Evolutionary conservation across 1,140 invertebrate species (phyloP), one percentile per base, ranked within the genome.

Genomic region (Harlomillsia oculata): DNA sequence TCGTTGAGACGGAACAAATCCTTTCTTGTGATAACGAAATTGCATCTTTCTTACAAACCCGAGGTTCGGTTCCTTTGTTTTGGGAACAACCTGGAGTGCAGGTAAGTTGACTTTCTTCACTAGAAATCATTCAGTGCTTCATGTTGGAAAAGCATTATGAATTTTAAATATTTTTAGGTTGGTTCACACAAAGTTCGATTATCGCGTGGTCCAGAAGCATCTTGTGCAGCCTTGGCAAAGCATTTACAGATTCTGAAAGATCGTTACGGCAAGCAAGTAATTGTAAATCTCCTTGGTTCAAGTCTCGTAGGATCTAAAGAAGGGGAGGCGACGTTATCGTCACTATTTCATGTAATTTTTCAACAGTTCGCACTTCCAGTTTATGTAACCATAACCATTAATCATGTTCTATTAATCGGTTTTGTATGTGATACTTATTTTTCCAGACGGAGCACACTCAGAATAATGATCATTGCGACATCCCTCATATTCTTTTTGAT

Each of bases 41-140:
- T 1, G 79, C 84, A 4, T 89, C 87, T 11, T 88, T 84, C 68
- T 70, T 91, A 5, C 87, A 90, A 72, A 97, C 90, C 0, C 79
- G 96, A 64, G 96, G 96, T 1, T 98, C 94, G 0, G 92, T 99
- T 6, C 95, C 95, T 3, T 72, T 99, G 9, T 99, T 99, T 74
- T 99, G 95, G 92, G 96, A 99, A 72, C 96, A 99, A 69, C 93
- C 95, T 1, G 96, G 96, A n/a, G 83, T 98, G 14, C 93, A 98
- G 74, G 82, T 82, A 71, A 67, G 62, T 64, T 36, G 52, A 41
- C 8, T 58, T 11, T 41, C 16, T 30, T 21, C 23, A 29, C 9
- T 43, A 44, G 13, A n/a, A 41, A 9, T 26, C 18, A 6, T 26
- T 40, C 13, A 25, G 9, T n/a, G 2, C 18, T 14, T 53, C 23